Evolutionary conservation across 2,888 invertebrate genomes (phyloP).

Genomic region (Ochropleura plecta): DNA sequence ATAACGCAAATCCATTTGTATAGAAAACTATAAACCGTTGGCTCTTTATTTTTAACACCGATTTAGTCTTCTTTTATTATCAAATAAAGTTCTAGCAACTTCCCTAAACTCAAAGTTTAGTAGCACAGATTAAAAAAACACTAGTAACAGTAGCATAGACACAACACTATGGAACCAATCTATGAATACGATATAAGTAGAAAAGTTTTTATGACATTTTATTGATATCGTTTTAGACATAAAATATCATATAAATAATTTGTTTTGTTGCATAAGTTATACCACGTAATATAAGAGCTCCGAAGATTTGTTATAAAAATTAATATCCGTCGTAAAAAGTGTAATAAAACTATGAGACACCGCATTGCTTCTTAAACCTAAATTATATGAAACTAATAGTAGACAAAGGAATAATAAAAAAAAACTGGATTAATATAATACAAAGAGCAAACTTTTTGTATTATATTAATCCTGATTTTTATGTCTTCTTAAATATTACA

Average conservation of each 20-base stretch:
- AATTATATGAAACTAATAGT: slow-evolving; percentile 21
- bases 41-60: slow-evolving; percentile 2
- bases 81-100: slow-evolving; percentile 29
- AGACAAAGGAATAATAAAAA: slow-evolving; percentile 4
- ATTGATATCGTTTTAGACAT: slow-evolving; percentile 60
- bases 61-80: slow-evolving; percentile 14
- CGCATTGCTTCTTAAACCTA: slow-evolving; percentile 18
- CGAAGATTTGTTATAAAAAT: slow-evolving; percentile 52
- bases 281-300: slow-evolving; percentile 29
- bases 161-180: slow-evolving; percentile 51
- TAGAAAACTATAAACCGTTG: not conserved
- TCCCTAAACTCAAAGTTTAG: slow-evolving; percentile 22
- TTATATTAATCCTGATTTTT: too few relatives aligned
- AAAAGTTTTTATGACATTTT: slow-evolving; percentile 57
- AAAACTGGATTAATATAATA: not conserved
- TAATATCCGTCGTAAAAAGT: slow-evolving; percentile 47
- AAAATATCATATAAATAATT: slow-evolving; percentile 63
- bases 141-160: slow-evolving; percentile 21
- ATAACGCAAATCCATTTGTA: not conserved
- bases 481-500: not conserved
- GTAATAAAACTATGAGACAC: slow-evolving; percentile 54
- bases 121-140: slow-evolving; percentile 44
- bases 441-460: too few relatives aligned
- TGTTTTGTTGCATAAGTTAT: slow-evolving; percentile 60
- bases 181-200: slow-evolving; percentile 53